Conservation (phyloP, 2,888 invertebrate genomes). For the Oscheius sp. region DNA sequence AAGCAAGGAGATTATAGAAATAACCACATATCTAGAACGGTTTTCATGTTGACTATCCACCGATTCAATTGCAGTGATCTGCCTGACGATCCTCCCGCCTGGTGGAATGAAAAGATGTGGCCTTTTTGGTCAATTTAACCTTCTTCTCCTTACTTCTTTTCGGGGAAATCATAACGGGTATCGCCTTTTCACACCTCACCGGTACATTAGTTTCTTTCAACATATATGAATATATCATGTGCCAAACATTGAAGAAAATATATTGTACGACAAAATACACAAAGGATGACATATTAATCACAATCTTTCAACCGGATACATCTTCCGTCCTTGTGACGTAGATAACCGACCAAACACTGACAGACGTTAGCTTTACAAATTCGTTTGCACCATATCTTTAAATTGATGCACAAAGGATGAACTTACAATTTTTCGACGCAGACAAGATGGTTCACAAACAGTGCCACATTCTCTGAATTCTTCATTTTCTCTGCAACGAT, state of each 20-base stretch:
- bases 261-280: too few species aligned
- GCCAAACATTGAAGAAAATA: too few species aligned
- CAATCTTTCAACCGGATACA: constrained; percentile 1
- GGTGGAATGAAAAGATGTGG: constrained; percentile 17
- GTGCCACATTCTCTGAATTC: constrained; percentile 1
- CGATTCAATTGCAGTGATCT: constrained; percentile 21
- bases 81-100: constrained; percentile 2
- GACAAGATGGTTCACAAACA: constrained; percentile 6
- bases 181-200: neutral
- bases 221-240: too few species aligned
- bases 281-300: neutral
- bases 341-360: constrained; percentile 5
- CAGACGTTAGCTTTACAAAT: constrained; percentile 17
- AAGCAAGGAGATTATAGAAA: neutral
- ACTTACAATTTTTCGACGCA: neutral
- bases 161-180: neutral
- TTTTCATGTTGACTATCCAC: neutral
- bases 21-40: neutral
- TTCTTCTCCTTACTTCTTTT: neutral
- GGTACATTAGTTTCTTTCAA: neutral
- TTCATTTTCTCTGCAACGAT: neutral
- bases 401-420: neutral
- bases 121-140: constrained; percentile 7
- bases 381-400: constrained; percentile 10
- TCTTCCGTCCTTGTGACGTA: neutral